Base-by-base conservation (phyloP, 2,888 invertebrate species). In the Erebia aethiops region DNA sequence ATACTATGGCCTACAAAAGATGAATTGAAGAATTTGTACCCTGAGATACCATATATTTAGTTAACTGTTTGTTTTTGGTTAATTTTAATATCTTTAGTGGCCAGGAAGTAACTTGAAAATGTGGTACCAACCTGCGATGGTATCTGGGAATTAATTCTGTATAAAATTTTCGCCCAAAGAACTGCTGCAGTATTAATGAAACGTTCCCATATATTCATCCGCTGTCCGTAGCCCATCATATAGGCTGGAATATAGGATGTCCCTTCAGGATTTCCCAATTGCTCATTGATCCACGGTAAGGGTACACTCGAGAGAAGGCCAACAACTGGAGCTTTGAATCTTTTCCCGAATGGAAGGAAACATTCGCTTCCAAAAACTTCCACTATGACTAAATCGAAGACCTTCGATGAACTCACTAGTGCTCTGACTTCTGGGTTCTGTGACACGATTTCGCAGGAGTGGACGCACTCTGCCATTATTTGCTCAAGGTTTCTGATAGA, bases 281-380 rank as follows among this genome's bases (percentile, higher is more conserved):
- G 91, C 46, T 93, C 92, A 70, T 93, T 92, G 7, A 93, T 87
- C 95, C 95, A 95, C 0, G 95, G 94, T 56, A 94, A 81, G 7
- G 94, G 89, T 0, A 94, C 91, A 72, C 94, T 94, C 0, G 94
- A 94, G 1, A 94, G 87, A 2, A 94, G 82, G 1, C 94, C 94
- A 1, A 95, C 88, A 0, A 94, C 88, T 0, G 95, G 95, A 1
- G 94, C 92, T 67, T 91, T 87, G 69, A 94, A 94, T 76, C 90
- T 86, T 75, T 90, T 86, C 0, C 94, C 94, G 18, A 95, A 88
- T 0, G 94, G 94, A 35, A 95, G 85, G 71, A 94, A 94, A 74
- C 95, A 95, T 76, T 95, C 94, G 18, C 93, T 92, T 9, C 94
- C 94, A 74, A 95, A 95, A 5, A 94, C 89, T 83, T 93, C 93